Evolutionary conservation across 2,797 vertebrate genomes (phyloP), one percentile per base, ranked within the genome.

Genomic region (Loris lydekkerianus): DNA sequence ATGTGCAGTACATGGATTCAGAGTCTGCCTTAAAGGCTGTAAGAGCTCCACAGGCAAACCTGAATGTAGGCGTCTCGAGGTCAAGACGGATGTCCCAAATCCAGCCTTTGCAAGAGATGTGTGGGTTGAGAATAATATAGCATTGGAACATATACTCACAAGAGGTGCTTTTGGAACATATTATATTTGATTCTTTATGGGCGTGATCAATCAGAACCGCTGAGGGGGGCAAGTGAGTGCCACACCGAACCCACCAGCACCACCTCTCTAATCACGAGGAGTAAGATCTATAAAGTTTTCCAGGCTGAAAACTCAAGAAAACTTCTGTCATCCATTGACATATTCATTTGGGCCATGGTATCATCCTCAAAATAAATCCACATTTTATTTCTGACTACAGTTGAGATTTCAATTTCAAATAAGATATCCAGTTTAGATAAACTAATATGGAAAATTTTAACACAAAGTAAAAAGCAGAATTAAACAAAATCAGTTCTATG

Each of bases 321-420:
- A 37, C n/a, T 87, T 88, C 56, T 69, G 10, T 3, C 84, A 94
- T 80, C 25, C 14, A 72, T 29, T 80, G 20, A 2, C 56, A 81
- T 34, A 67, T 76, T 49, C 89, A 93, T 84, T 87, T 78, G 61
- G n/a, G 56, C 15, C 60, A 46, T 73, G 82, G 10, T 8, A 31
- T 86, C 34, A 77, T 61, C 81, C 40, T 83, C 61, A 72, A 49
- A 92, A 89, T 73, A 70, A 81, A 70, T 69, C 40, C 46, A 56
- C 61, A 84, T 75, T 31, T 60, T 73, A 53, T 5, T 78, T 27
- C 67, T 78, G 29, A 84, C 34, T 75, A 25, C 75, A 25, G 29
- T 40, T 94, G 46, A 83, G 69, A 92, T 85, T 89, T 83, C 58
- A 85, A n/a, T 96, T 56, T 80, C 23, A 78, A 94, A 95, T 21